Percentiles rank a stretch among this genome's conserved stretches.
These are phyloP conservation scores for Pissodes strobi DNA, from an alignment of 1,140 invertebrate species.

Conservation along the genomic window DNA sequence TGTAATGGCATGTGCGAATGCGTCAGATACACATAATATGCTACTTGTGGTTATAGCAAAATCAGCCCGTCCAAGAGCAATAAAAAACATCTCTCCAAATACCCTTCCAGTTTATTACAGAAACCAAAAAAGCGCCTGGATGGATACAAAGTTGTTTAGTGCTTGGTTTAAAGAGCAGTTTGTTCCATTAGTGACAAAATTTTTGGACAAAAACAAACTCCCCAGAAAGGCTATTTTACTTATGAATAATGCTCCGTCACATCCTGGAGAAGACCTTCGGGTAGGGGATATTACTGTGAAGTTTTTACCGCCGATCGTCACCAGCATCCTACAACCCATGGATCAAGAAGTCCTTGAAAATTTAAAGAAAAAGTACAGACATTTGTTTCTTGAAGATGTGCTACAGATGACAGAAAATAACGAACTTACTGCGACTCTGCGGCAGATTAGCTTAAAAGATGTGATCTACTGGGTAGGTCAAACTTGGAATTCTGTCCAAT, in stretches of 20 bases:
- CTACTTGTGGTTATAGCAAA: conserved; percentile 30
- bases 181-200: conserved; percentile 21
- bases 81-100: conserved; percentile 15
- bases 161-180: conserved; percentile 29
- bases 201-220: conserved; percentile 13
- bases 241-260: conserved; percentile 48
- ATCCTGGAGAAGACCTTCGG: conserved; percentile 34
- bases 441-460: conserved; percentile 4
- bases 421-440: not conserved
- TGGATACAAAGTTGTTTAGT: conserved; percentile 22
- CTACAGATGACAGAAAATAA: conserved; percentile 6
- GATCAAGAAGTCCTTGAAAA: conserved; percentile 50
- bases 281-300: conserved; percentile 39
- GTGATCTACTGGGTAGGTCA: not conserved
- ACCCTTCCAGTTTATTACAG: not conserved
- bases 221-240: conserved; percentile 43
- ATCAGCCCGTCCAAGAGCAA: conserved; percentile 15
- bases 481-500: not conserved
- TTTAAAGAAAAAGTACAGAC: conserved; percentile 42
- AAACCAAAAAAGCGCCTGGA: conserved; percentile 15
- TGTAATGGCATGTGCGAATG: conserved; percentile 54
- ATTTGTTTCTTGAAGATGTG: conserved; percentile 5
- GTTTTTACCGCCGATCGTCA: conserved; percentile 48
- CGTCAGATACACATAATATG: conserved; percentile 50
- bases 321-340: conserved; percentile 50